Evolutionary conservation across 2,797 vertebrate genomes (phyloP).

Genomic region (Valencia hispanica): DNA sequence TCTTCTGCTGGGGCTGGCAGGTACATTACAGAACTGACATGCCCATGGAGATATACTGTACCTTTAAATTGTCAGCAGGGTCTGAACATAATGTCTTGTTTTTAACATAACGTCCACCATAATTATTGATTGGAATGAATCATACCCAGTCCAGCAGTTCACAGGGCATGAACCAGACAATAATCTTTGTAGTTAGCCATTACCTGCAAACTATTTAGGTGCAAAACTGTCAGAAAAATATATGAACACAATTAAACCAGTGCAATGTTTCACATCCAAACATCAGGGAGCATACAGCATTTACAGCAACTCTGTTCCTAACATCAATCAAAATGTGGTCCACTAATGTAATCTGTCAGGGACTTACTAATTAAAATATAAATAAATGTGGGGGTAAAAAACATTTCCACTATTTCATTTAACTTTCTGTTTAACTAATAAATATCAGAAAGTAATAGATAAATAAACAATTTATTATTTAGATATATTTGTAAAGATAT

Average conservation of each 20-base stretch:
- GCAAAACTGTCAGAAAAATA: neutral
- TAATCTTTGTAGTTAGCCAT: neutral
- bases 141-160: neutral
- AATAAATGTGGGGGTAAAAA: too few species aligned
- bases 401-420: neutral
- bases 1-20: conserved; percentile 83
- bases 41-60: neutral
- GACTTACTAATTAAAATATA: neutral
- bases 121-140: neutral
- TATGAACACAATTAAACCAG: neutral
- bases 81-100: neutral
- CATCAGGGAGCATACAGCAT: neutral
- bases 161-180: neutral
- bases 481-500: too few species aligned
- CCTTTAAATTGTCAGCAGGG: neutral
- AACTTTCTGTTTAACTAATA: neutral
- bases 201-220: neutral
- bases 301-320: neutral
- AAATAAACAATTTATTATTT: neutral
- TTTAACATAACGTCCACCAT: neutral
- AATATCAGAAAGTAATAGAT: neutral
- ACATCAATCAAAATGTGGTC: neutral
- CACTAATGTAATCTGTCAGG: neutral
- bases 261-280: neutral
- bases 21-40: conserved; percentile 60